Evolutionary conservation across 2,888 invertebrate species (phyloP).

Genomic region (Tenthredo mesomela): DNA sequence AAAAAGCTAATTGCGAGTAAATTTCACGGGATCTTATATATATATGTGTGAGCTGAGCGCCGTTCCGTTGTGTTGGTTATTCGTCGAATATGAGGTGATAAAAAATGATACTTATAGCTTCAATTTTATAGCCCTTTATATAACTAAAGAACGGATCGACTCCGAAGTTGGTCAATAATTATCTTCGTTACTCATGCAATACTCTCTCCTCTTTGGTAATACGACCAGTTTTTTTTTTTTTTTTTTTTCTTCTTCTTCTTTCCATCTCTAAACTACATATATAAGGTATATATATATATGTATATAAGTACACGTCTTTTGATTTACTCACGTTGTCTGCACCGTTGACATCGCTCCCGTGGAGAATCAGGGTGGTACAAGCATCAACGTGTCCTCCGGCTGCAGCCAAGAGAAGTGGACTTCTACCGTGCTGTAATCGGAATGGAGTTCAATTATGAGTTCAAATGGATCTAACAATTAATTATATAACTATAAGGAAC

Average conservation of each 20-base stretch:
- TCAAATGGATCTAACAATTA: background rate
- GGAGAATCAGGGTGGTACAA: slow-evolving; percentile 78
- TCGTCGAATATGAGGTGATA: background rate
- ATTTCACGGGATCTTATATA: background rate
- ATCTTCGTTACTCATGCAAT: slow-evolving; percentile 10
- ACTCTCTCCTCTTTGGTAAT: background rate
- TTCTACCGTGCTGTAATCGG: slow-evolving; percentile 75
- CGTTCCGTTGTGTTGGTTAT: background rate
- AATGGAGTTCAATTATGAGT: background rate
- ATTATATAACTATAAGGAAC: background rate
- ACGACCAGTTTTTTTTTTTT: background rate
- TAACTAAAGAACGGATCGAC: background rate
- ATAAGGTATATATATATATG: background rate
- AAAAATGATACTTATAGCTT: background rate
- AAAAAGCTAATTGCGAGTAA: slow-evolving; percentile 24
- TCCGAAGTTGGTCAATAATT: slow-evolving; percentile 4
- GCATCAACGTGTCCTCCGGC: slow-evolving; percentile 79
- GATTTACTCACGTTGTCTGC: slow-evolving; percentile 79
- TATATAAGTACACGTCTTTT: slow-evolving; percentile 8
- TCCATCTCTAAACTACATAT: background rate
- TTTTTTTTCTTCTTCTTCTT: too few species aligned
- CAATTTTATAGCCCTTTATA: background rate
- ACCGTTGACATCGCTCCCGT: slow-evolving; percentile 79
- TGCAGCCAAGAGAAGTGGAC: slow-evolving; percentile 80
- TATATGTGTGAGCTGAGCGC: background rate